Conservation (phyloP, 1,140 invertebrate species). For the Cherax quadricarinatus region DNA sequence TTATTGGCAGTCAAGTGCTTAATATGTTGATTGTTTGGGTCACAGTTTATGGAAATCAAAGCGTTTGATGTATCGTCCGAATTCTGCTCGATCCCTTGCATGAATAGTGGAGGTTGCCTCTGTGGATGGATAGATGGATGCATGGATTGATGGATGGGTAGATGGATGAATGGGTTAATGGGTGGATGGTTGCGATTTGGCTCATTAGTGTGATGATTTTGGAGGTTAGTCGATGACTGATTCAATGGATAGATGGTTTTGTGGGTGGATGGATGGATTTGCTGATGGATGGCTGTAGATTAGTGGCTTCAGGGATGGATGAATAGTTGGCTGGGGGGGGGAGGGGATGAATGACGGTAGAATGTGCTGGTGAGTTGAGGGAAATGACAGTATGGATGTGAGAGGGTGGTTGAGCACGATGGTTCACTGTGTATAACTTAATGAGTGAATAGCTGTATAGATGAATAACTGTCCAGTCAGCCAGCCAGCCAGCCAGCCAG, state of each 20-base stretch:
- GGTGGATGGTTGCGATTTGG: too few relatives aligned
- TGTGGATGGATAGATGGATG: neutral
- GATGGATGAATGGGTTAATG: neutral
- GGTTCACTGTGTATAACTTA: too few relatives aligned
- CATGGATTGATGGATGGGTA: too few relatives aligned
- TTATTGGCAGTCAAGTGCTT: conserved; percentile 61
- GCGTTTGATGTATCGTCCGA: conserved; percentile 46
- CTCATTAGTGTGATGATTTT: too few relatives aligned
- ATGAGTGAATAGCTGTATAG: too few relatives aligned
- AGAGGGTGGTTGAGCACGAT: too few relatives aligned
- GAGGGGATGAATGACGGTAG: neutral
- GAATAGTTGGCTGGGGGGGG: neutral
- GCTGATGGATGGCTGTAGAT: neutral
- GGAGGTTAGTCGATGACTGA: too few relatives aligned
- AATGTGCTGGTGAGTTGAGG: too few relatives aligned
- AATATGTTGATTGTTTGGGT: conserved; percentile 63
- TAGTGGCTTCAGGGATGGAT: neutral
- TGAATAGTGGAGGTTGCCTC: conserved; percentile 20
- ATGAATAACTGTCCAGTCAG: neutral
- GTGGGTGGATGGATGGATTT: neutral
- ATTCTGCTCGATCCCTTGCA: conserved; percentile 43
- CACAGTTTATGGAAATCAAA: conserved; percentile 52
- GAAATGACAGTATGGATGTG: too few relatives aligned
- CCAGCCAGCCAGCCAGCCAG: too few relatives aligned
- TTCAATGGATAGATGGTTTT: neutral